phyloP scores from a whole-genome alignment of 2,113 vertebrate genomes.

The Alligator sinensis region DNA sequence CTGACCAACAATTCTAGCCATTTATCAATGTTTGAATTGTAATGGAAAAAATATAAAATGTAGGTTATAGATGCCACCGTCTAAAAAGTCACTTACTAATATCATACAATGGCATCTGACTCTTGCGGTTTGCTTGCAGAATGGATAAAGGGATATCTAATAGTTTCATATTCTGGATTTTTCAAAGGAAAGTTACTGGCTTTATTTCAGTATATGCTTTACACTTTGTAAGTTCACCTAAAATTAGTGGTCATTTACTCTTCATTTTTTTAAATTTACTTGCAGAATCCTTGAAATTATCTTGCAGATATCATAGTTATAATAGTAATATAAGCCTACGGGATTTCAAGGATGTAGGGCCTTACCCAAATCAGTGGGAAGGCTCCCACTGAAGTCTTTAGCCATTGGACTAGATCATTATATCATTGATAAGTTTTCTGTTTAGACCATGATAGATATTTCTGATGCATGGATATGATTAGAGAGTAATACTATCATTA shows the following conservation, averaged over 20 bases:
- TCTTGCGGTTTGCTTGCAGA: rapidly evolving
- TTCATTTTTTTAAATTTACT: background rate
- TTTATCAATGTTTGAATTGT: background rate
- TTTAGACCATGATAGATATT: background rate
- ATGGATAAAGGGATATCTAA: background rate
- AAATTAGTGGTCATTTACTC: background rate
- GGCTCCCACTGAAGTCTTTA: background rate
- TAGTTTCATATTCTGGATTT: background rate
- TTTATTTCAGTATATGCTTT: background rate
- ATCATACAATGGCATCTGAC: background rate
- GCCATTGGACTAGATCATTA: background rate
- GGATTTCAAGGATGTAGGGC: background rate
- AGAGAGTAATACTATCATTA: background rate
- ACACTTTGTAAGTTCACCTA: background rate
- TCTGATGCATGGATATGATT: background rate
- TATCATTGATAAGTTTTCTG: background rate
- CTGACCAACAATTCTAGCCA: too few relatives aligned
- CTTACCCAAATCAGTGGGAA: background rate
- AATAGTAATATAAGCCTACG: background rate
- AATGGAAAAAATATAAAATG: background rate
- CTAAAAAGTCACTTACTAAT: background rate
- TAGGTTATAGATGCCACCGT: background rate
- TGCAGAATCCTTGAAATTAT: background rate
- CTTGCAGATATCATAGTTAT: background rate
- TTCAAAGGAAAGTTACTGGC: background rate